A percentile compares a stretch with the other conserved stretches of the same genome.
phyloP scores from a whole-genome alignment of 1,140 invertebrate genomes.

The Pogonomyrmex californicus region DNA sequence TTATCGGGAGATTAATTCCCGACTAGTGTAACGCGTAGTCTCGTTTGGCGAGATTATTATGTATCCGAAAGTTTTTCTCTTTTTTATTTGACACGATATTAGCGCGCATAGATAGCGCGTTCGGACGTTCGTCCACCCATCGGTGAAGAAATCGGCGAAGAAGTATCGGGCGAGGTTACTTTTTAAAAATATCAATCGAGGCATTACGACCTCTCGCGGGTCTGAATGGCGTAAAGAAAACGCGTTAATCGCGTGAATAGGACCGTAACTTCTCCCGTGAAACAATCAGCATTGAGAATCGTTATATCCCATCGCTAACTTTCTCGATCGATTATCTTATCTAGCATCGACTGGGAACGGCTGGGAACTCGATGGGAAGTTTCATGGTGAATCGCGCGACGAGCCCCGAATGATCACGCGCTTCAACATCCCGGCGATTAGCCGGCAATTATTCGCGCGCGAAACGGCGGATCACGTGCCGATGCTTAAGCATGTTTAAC shows the following conservation, averaged over 20 bases:
- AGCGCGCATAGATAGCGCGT: neutral
- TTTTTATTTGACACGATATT: slow-evolving; percentile 40
- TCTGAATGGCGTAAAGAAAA: neutral
- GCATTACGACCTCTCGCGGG: neutral
- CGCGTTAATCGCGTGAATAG: neutral
- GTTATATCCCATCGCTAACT: slow-evolving; percentile 6
- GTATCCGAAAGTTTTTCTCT: neutral
- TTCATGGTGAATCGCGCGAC: neutral
- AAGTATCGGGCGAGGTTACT: neutral
- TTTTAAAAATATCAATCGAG: neutral
- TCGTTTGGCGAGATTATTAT: slow-evolving; percentile 30
- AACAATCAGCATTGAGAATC: neutral
- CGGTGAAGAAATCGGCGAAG: neutral
- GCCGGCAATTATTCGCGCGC: slow-evolving; percentile 71
- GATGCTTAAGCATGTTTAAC: slow-evolving; percentile 83
- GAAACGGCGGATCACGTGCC: slow-evolving; percentile 79
- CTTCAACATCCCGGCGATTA: slow-evolving; percentile 67
- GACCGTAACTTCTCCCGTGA: neutral
- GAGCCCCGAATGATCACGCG: neutral
- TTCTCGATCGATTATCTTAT: slow-evolving; percentile 21
- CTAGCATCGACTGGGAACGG: neutral
- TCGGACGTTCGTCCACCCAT: neutral
- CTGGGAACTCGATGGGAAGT: neutral
- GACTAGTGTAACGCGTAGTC: slow-evolving; percentile 3
- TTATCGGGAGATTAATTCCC: slow-evolving; percentile 54